Conservation (phyloP, 2,113 vertebrate species). For the Hemiscyllium ocellatum region DNA sequence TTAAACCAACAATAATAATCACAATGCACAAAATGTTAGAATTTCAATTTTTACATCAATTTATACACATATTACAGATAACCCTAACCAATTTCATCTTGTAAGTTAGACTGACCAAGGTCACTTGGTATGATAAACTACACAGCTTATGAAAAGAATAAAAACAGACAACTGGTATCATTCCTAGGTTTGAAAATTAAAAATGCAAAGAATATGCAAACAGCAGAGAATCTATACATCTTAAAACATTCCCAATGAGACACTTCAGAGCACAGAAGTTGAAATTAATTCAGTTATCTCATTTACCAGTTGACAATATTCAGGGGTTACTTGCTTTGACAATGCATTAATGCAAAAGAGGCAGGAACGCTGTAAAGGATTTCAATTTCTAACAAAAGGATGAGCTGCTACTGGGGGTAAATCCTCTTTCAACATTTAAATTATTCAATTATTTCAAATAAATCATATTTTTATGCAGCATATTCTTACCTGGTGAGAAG, state of each 20-base stretch:
- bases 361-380: not conserved
- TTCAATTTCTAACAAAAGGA: not conserved
- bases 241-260: constrained; percentile 12
- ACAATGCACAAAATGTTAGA: constrained; percentile 33
- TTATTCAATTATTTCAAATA: not conserved
- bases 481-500: not conserved
- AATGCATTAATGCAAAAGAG: not conserved
- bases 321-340: not conserved
- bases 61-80: constrained; percentile 37
- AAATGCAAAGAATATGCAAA: constrained; percentile 27
- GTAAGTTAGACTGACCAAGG: constrained; percentile 27
- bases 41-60: constrained; percentile 37
- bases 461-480: not conserved
- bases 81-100: constrained; percentile 7
- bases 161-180: constrained; percentile 9
- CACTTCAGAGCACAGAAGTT: not conserved
- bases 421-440: not conserved
- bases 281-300: not conserved
- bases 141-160: constrained; percentile 8
- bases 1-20: constrained; percentile 32
- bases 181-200: constrained; percentile 12
- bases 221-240: constrained; percentile 15
- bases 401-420: not conserved
- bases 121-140: constrained; percentile 30
- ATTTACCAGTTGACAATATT: not conserved